Conservation (phyloP, 2,113 vertebrate genomes). For the Carlito syrichta region DNA sequence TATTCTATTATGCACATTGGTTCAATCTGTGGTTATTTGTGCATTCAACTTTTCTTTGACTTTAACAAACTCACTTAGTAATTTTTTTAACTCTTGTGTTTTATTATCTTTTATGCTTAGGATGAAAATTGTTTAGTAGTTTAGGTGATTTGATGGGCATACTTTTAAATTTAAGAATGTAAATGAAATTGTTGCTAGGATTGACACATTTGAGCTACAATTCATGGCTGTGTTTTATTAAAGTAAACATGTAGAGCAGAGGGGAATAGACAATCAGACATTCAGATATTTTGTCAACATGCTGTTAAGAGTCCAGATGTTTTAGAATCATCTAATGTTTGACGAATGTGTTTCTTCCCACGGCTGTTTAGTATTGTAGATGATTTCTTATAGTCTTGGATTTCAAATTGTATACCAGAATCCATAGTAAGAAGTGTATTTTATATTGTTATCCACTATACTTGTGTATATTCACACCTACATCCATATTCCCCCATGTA, state of each 20-base stretch:
- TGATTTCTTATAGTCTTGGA: neutral
- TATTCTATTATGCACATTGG: neutral
- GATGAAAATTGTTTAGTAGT: neutral
- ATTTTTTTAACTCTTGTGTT: neutral
- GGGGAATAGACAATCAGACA: neutral
- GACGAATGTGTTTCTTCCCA: neutral
- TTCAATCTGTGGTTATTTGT: neutral
- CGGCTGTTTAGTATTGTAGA: neutral
- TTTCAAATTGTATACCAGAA: neutral
- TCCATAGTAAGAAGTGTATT: neutral
- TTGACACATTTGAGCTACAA: neutral
- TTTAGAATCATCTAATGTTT: constrained; percentile 35
- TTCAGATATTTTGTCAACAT: constrained; percentile 25
- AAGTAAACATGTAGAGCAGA: constrained; percentile 20
- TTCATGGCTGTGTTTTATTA: neutral
- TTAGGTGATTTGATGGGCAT: neutral
- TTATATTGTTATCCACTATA: neutral
- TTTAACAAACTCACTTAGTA: neutral
- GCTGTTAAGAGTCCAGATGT: constrained; percentile 26
- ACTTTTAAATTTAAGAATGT: constrained; percentile 8
- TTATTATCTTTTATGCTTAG: neutral
- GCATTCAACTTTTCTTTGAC: neutral
- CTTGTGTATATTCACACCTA: neutral
- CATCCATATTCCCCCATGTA: neutral
- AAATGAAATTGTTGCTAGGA: neutral